phyloP scores from a whole-genome alignment of 2,888 invertebrate species.

The Epicampocera succincta region DNA sequence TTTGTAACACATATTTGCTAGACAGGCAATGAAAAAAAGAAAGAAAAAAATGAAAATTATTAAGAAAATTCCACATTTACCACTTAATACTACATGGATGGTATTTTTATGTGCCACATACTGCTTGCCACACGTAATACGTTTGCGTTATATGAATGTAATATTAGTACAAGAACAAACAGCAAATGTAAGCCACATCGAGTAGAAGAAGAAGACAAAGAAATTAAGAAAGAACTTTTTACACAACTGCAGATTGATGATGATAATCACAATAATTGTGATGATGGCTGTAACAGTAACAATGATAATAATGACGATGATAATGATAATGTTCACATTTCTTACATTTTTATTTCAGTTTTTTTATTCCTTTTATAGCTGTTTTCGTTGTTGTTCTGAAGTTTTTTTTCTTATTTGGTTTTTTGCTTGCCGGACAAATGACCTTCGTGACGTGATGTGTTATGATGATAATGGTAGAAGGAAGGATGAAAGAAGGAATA shows the following conservation, averaged over 20 bases:
- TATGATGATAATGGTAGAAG: constrained; percentile 31
- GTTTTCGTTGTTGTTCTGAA: constrained; percentile 2
- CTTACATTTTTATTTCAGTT: constrained; percentile 39
- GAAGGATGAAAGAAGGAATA: not conserved
- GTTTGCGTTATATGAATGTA: constrained; percentile 5
- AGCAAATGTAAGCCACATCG: constrained; percentile 21
- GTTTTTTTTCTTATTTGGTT: constrained; percentile 14
- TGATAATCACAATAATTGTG: constrained; percentile 60
- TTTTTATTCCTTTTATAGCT: constrained; percentile 20
- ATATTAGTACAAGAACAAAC: constrained; percentile 10
- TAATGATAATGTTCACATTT: constrained; percentile 65
- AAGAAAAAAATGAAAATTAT: constrained; percentile 56
- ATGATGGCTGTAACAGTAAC: constrained; percentile 57
- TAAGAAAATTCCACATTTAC: constrained; percentile 67
- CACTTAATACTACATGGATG: constrained; percentile 26
- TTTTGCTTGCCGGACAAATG: constrained; percentile 66
- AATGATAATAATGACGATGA: constrained; percentile 61
- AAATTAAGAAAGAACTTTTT: not conserved
- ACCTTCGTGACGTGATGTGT: constrained; percentile 68
- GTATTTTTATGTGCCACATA: constrained; percentile 33
- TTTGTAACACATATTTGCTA: constrained; percentile 58
- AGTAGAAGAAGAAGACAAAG: constrained; percentile 23
- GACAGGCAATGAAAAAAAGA: constrained; percentile 40
- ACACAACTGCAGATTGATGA: constrained; percentile 56
- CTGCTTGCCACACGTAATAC: constrained; percentile 31